These are phyloP conservation scores for Ochropleura plecta DNA, from an alignment of 2,888 invertebrate genomes.

Conservation along the genomic window DNA sequence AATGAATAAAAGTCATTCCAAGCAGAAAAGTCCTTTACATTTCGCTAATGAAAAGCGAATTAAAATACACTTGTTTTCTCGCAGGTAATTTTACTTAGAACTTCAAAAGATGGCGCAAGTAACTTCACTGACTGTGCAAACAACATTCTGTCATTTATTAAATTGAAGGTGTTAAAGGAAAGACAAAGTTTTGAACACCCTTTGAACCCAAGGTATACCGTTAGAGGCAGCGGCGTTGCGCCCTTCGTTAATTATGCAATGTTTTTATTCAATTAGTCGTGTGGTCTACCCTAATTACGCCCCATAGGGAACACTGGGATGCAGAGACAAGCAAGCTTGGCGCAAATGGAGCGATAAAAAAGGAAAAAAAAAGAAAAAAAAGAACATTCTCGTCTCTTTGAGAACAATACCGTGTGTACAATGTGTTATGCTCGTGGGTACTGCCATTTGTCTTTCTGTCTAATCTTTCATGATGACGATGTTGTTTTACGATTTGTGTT, in stretches of 20 bases:
- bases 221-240: constrained; percentile 58
- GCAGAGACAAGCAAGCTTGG: constrained; percentile 77
- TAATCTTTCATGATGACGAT: constrained; percentile 86
- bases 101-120: constrained; percentile 42
- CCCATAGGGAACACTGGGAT: constrained; percentile 75
- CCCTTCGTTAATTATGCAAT: constrained; percentile 85
- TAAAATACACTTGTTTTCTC: constrained; percentile 30
- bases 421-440: constrained; percentile 75
- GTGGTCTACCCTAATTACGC: constrained; percentile 85
- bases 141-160: constrained; percentile 57
- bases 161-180: constrained; percentile 61
- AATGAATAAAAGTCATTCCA: not conserved
- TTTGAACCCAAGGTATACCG: constrained; percentile 62
- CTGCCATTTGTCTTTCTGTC: constrained; percentile 84
- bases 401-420: constrained; percentile 80
- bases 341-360: constrained; percentile 83
- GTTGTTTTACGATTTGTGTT: constrained; percentile 82
- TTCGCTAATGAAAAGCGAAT: constrained; percentile 30
- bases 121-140: constrained; percentile 35
- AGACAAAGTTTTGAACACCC: constrained; percentile 65
- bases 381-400: constrained; percentile 77
- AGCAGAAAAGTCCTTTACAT: constrained; percentile 13
- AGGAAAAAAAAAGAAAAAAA: constrained; percentile 69
- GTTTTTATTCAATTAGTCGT: constrained; percentile 88
- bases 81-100: constrained; percentile 25